These are phyloP conservation scores for Phyllotis vaccarum DNA, from an alignment of 2,797 vertebrate species.

Conservation along the genomic window DNA sequence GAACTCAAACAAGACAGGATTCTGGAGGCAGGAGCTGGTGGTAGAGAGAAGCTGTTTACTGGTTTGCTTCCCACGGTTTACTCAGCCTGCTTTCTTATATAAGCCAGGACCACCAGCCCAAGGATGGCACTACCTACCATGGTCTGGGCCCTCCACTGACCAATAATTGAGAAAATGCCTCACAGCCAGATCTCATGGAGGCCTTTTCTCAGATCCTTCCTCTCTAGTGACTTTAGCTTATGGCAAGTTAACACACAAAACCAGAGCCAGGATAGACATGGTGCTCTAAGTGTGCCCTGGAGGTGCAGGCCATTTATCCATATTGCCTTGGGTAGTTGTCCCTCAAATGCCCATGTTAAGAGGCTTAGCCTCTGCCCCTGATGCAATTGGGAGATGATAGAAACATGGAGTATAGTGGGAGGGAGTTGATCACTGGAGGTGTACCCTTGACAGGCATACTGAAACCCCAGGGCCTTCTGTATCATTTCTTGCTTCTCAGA, in stretches of 20 bases:
- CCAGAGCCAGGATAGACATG: background rate
- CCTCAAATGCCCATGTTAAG: too few species aligned
- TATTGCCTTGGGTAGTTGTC: background rate
- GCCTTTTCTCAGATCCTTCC: background rate
- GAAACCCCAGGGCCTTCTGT: background rate
- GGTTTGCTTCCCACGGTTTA: too few species aligned
- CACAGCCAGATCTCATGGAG: background rate
- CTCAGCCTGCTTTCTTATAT: background rate
- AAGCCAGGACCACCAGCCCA: background rate
- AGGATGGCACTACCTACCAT: background rate
- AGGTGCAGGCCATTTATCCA: background rate
- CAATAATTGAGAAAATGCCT: background rate
- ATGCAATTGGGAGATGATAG: background rate
- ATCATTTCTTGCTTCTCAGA: background rate
- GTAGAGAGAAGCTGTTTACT: background rate
- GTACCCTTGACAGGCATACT: background rate
- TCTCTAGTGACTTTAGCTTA: background rate
- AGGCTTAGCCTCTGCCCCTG: background rate
- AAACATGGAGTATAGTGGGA: background rate
- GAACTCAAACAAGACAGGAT: background rate
- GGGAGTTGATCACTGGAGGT: background rate
- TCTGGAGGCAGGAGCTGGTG: background rate
- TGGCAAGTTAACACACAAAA: background rate
- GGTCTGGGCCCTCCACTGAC: background rate
- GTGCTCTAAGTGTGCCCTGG: background rate